Evolutionary conservation across 2,113 vertebrate genomes (phyloP).

Genomic region (Callaeas wilsoni): DNA sequence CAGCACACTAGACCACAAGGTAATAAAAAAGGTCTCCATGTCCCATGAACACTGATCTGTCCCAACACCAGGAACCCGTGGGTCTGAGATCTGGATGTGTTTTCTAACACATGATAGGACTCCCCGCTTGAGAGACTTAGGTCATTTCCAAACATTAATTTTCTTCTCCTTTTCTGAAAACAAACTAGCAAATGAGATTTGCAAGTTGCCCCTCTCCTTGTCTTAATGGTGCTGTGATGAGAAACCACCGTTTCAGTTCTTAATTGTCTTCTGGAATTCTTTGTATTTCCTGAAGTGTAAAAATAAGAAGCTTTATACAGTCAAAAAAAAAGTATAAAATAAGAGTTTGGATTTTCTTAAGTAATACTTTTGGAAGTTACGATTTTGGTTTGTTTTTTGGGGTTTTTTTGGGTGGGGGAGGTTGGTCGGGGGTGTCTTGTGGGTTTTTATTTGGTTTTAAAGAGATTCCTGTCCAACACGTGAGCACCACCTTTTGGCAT

Average conservation of each 20-base stretch:
- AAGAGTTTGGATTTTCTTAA: constrained; percentile 60
- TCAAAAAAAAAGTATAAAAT: constrained; percentile 68
- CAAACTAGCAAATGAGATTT: neutral
- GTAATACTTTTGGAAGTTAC: constrained; percentile 71
- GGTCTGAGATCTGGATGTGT: neutral
- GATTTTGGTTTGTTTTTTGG: neutral
- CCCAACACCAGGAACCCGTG: neutral
- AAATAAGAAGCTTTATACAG: constrained; percentile 74
- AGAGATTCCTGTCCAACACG: constrained; percentile 63
- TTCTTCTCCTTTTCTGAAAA: constrained; percentile 22
- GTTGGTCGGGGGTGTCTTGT: neutral
- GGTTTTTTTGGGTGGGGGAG: neutral
- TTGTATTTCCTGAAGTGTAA: constrained; percentile 62
- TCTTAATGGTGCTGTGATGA: constrained; percentile 7
- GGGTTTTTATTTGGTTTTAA: constrained; percentile 37
- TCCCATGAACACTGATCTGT: neutral
- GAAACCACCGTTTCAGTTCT: constrained; percentile 65
- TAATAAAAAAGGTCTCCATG: neutral
- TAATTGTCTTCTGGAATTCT: constrained; percentile 43
- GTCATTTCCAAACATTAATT: neutral
- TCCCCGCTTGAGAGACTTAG: neutral
- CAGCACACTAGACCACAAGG: constrained; percentile 22
- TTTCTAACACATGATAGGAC: neutral
- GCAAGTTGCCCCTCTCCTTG: neutral
- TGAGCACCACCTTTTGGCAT: constrained; percentile 79